phyloP scores from a whole-genome alignment of 2,113 vertebrate genomes.

The Malaclemys terrapin region DNA sequence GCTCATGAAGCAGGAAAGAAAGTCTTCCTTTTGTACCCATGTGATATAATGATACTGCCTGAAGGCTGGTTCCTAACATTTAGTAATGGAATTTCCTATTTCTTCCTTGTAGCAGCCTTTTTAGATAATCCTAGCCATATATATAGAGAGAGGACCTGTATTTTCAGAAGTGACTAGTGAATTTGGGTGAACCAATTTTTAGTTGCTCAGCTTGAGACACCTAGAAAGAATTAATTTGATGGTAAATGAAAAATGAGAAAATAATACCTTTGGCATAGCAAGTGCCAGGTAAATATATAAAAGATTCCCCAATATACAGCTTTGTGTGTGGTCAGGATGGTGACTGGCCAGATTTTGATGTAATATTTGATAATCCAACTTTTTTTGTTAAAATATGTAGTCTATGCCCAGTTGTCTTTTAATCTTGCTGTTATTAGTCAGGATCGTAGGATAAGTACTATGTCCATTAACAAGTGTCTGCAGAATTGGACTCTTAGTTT shows the following conservation, averaged over 20 bases:
- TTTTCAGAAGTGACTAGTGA: not conserved
- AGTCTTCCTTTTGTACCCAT: not conserved
- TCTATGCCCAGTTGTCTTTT: too few relatives aligned
- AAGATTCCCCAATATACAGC: not conserved
- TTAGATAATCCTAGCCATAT: not conserved
- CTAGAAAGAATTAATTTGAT: not conserved
- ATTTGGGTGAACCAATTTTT: not conserved
- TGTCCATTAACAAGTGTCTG: too few relatives aligned
- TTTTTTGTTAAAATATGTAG: too few relatives aligned
- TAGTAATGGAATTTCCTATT: not conserved
- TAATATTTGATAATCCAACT: too few relatives aligned
- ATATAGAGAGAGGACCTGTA: not conserved
- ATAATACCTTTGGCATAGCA: not conserved
- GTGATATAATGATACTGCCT: not conserved
- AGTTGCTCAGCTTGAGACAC: not conserved
- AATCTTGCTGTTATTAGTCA: too few relatives aligned
- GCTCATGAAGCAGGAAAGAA: not conserved
- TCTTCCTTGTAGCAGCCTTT: not conserved
- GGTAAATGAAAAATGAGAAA: not conserved
- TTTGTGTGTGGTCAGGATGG: too few relatives aligned
- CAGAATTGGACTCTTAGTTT: not conserved
- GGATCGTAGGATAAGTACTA: too few relatives aligned
- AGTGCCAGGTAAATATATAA: not conserved
- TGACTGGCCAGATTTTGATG: too few relatives aligned
- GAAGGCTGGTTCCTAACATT: not conserved